These are phyloP conservation scores for Neodontobutis hainanensis DNA, from an alignment of 2,113 vertebrate species.

Conservation along the genomic window DNA sequence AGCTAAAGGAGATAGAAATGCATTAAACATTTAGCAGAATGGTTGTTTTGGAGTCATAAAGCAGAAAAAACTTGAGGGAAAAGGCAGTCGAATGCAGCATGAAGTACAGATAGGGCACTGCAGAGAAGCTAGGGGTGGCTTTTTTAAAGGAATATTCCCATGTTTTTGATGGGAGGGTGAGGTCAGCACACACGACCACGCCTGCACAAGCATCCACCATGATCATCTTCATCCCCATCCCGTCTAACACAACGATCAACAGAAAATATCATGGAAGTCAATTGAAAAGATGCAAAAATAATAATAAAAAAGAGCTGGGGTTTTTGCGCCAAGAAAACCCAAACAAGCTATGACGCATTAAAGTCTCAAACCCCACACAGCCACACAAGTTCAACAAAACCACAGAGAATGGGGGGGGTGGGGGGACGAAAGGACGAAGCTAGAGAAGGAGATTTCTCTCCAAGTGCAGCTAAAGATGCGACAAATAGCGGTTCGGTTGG, in stretches of 20 bases:
- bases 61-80: background rate
- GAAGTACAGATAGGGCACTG: conserved; percentile 18
- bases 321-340: background rate
- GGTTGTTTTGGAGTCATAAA: background rate
- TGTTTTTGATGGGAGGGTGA: conserved; percentile 9
- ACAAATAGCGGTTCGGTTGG: background rate
- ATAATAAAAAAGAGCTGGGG: background rate
- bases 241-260: background rate
- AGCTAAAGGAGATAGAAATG: background rate
- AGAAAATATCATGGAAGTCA: background rate
- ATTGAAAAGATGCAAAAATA: background rate
- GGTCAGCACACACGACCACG: conserved; percentile 59
- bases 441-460: background rate
- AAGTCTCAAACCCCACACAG: background rate
- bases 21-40: background rate
- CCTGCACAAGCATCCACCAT: conserved; percentile 31
- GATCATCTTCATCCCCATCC: conserved; percentile 7
- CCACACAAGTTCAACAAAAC: conserved; percentile 34
- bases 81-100: background rate
- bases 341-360: conserved; percentile 25
- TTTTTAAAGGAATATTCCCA: conserved; percentile 12
- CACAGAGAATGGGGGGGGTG: background rate
- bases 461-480: background rate
- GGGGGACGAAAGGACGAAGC: background rate
- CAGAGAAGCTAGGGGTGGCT: background rate